These are phyloP conservation scores for Ceramica pisi DNA, from an alignment of 2,888 invertebrate species.

Conservation along the genomic window DNA sequence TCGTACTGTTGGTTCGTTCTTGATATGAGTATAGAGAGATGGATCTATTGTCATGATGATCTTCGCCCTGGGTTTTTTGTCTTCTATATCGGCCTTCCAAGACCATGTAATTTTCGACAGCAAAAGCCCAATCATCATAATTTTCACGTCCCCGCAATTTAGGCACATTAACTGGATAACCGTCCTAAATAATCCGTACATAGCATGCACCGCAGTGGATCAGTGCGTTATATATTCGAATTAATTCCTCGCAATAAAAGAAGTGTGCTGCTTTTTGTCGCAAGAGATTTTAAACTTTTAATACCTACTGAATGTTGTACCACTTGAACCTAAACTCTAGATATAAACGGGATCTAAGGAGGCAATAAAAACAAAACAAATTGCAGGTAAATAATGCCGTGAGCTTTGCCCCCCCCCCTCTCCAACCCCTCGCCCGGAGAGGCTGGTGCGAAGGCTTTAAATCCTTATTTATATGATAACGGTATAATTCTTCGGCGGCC, in stretches of 20 bases:
- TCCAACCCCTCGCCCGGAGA: slow-evolving; percentile 5
- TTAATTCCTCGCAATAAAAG: neutral
- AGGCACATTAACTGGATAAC: too few species aligned
- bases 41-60: too few species aligned
- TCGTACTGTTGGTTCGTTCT: too few species aligned
- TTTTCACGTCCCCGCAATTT: too few species aligned
- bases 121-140: too few species aligned
- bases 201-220: too few species aligned
- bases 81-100: too few species aligned
- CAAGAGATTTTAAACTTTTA: neutral
- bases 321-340: slow-evolving; percentile 42
- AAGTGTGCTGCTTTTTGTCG: neutral
- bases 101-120: too few species aligned
- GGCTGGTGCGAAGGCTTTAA: slow-evolving; percentile 78
- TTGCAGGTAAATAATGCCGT: slow-evolving; percentile 84
- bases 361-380: slow-evolving; percentile 87
- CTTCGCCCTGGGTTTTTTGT: too few species aligned
- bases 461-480: slow-evolving; percentile 89
- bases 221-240: too few species aligned
- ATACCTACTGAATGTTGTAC: slow-evolving; percentile 12
- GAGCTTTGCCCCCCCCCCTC: slow-evolving; percentile 68
- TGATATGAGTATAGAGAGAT: too few species aligned
- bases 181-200: too few species aligned
- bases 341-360: slow-evolving; percentile 56
- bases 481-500: slow-evolving; percentile 81